These are phyloP conservation scores for Callithrix jacchus DNA, from an alignment of 2,113 vertebrate genomes.

Conservation along the genomic window DNA sequence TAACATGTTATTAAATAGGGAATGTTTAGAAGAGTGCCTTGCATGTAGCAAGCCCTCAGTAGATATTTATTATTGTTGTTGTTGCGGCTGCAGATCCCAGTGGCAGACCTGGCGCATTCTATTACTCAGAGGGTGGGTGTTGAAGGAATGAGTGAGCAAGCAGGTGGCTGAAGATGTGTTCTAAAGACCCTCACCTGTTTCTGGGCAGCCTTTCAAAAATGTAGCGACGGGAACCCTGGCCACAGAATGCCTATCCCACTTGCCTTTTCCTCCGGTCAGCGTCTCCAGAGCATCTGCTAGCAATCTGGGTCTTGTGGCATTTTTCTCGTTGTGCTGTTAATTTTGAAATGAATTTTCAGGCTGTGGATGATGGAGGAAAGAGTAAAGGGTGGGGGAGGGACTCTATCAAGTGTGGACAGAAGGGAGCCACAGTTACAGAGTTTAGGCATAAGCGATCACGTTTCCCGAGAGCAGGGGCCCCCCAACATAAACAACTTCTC, in stretches of 20 bases:
- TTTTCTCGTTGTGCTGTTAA: constrained; percentile 66
- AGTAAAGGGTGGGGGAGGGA: background rate
- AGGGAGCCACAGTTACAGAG: background rate
- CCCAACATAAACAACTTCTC: background rate
- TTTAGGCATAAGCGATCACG: constrained; percentile 17
- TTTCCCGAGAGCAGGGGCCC: constrained; percentile 38
- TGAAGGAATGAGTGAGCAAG: constrained; percentile 2
- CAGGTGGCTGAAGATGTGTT: background rate
- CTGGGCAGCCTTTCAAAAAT: background rate
- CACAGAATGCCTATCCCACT: background rate
- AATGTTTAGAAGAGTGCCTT: background rate
- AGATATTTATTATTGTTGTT: background rate
- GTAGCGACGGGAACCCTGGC: background rate
- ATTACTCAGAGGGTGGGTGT: background rate
- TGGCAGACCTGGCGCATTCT: background rate
- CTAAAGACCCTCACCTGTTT: background rate
- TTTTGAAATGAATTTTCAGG: constrained; percentile 74
- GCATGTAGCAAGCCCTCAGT: background rate
- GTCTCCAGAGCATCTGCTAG: constrained; percentile 62
- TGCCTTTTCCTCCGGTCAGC: background rate
- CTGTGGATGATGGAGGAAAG: constrained; percentile 46
- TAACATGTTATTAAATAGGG: background rate
- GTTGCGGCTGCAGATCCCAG: background rate
- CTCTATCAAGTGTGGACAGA: background rate
- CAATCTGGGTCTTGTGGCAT: constrained; percentile 66